phyloP scores from a whole-genome alignment of 2,888 invertebrate species.

The Pristionchus exspectatus region DNA sequence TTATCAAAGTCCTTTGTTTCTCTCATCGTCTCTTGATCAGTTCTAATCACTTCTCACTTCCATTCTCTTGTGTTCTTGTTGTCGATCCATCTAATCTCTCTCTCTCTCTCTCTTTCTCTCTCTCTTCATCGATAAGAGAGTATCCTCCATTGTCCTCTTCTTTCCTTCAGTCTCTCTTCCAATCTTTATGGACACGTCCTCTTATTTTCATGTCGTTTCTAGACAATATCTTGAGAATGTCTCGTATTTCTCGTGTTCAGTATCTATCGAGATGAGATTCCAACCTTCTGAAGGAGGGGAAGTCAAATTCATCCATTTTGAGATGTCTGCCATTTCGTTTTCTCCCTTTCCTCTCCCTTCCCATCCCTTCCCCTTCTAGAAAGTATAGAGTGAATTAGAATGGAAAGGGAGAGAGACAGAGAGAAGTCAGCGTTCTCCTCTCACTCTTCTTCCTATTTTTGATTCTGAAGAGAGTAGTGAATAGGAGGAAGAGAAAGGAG shows the following conservation, averaged over 20 bases:
- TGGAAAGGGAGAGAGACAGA: background rate
- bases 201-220: background rate
- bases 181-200: background rate
- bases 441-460: conserved; percentile 31
- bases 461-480: conserved; percentile 15
- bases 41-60: background rate
- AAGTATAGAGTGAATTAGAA: conserved; percentile 20
- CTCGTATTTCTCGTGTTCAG: background rate
- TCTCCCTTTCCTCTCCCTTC: background rate
- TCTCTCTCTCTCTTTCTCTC: conserved; percentile 17
- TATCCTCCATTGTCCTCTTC: background rate
- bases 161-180: background rate
- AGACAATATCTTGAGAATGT: background rate
- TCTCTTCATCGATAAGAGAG: conserved; percentile 13
- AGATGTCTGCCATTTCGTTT: background rate
- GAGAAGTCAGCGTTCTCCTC: conserved; percentile 32
- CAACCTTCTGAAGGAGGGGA: too few species aligned
- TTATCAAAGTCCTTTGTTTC: background rate
- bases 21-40: background rate
- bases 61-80: background rate
- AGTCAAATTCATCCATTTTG: background rate
- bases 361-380: conserved; percentile 6
- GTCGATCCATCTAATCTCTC: background rate
- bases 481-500: background rate
- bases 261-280: too few species aligned